Percentiles rank a stretch among this genome's conserved stretches.
Evolutionary conservation across 2,888 invertebrate genomes (phyloP).

Genomic region (Iselma pallidipennis): DNA sequence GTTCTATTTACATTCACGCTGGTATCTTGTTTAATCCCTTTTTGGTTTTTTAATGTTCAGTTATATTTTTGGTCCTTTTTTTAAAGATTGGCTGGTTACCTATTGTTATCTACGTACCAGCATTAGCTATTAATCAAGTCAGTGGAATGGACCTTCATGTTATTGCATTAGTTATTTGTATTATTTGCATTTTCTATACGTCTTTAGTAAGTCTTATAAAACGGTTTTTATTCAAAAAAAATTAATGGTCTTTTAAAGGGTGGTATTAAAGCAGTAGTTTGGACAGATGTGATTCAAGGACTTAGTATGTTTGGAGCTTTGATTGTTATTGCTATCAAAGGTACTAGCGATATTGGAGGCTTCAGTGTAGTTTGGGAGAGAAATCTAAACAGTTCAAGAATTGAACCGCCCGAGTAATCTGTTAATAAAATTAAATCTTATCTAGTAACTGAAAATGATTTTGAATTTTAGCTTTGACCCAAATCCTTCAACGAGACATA

Average conservation of each 20-base stretch:
- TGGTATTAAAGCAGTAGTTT: slow-evolving; percentile 78
- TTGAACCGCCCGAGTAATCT: slow-evolving; percentile 70
- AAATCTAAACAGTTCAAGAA: slow-evolving; percentile 69
- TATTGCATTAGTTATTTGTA: slow-evolving; percentile 79
- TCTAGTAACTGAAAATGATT: background rate
- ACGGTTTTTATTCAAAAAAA: background rate
- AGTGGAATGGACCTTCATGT: slow-evolving; percentile 82
- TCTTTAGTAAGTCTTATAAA: slow-evolving; percentile 68
- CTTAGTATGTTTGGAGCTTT: slow-evolving; percentile 76
- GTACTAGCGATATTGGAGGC: slow-evolving; percentile 74
- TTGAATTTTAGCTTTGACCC: background rate
- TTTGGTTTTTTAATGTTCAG: too few species aligned
- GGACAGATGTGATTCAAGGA: slow-evolving; percentile 81
- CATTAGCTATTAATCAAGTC: slow-evolving; percentile 57
- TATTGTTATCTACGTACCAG: slow-evolving; percentile 49
- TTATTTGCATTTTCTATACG: slow-evolving; percentile 85
- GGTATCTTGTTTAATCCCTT: slow-evolving; percentile 69
- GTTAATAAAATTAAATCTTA: too few species aligned
- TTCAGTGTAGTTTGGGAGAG: slow-evolving; percentile 66
- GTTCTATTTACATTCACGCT: slow-evolving; percentile 68
- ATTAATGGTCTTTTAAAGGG: slow-evolving; percentile 59
- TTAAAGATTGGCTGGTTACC: slow-evolving; percentile 74
- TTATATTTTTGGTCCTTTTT: slow-evolving; percentile 1
- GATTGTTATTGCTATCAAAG: slow-evolving; percentile 72
- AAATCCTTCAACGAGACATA: background rate